phyloP scores from a whole-genome alignment of 2,888 invertebrate species.

The Choreutis nemorana region DNA sequence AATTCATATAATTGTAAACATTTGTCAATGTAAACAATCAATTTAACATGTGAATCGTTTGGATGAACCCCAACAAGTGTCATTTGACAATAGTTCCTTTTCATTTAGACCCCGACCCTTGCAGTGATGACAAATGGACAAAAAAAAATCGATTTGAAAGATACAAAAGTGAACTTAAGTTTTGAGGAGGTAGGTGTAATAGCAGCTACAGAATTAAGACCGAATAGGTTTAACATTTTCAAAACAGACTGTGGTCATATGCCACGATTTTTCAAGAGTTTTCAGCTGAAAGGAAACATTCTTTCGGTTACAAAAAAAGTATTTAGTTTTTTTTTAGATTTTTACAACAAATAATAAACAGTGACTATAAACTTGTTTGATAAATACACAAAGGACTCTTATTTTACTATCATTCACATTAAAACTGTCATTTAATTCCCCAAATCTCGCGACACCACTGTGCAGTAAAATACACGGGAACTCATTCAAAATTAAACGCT shows the following conservation, averaged over 20 bases:
- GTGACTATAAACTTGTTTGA: too few relatives aligned
- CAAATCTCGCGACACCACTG: slow-evolving; percentile 21
- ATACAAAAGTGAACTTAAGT: too few relatives aligned
- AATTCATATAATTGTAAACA: too few relatives aligned
- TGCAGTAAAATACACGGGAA: slow-evolving; percentile 16
- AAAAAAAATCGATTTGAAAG: slow-evolving; percentile 18
- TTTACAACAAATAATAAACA: too few relatives aligned
- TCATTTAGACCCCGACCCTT: slow-evolving; percentile 27
- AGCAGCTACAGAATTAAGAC: neutral
- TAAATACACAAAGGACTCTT: too few relatives aligned
- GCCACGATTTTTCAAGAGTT: too few relatives aligned
- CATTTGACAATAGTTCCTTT: slow-evolving; percentile 36
- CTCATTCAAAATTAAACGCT: slow-evolving; percentile 5
- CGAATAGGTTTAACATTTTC: too few relatives aligned
- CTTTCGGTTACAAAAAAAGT: too few relatives aligned
- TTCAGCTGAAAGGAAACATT: too few relatives aligned
- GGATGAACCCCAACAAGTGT: slow-evolving; percentile 44
- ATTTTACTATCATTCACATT: slow-evolving; percentile 23
- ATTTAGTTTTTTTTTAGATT: too few relatives aligned
- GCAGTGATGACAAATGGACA: slow-evolving; percentile 34
- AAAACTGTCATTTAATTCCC: slow-evolving; percentile 39
- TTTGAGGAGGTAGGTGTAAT: neutral
- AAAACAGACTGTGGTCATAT: too few relatives aligned
- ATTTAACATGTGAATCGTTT: slow-evolving; percentile 30
- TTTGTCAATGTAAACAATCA: slow-evolving; percentile 53